phyloP scores from a whole-genome alignment of 92 coral and sea anemone species.

The Epizoanthus ramosus region DNA sequence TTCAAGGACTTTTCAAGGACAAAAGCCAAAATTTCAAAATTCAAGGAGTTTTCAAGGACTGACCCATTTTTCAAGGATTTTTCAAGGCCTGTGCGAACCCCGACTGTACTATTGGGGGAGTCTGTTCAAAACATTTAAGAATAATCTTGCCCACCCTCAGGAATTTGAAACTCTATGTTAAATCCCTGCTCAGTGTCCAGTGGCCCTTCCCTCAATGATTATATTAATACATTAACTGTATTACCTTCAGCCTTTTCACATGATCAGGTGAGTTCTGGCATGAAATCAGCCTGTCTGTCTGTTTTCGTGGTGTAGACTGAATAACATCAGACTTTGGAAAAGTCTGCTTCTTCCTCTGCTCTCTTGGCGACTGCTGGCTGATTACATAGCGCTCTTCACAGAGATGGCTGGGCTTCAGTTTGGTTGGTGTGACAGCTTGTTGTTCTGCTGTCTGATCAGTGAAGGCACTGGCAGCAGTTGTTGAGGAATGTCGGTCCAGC shows the following conservation, averaged over 20 bases:
- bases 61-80: too few species aligned
- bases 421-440: constrained; percentile 10
- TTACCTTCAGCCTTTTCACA: constrained; percentile 33
- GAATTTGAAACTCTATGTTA: too few species aligned
- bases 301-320: constrained; percentile 23
- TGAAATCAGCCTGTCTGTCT: constrained; percentile 17
- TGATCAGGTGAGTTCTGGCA: constrained; percentile 37
- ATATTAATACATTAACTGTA: not conserved
- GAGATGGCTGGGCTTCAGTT: not conserved
- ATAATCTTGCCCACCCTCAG: too few species aligned
- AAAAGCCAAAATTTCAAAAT: too few species aligned
- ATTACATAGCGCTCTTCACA: constrained; percentile 28
- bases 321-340: not conserved
- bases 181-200: too few species aligned
- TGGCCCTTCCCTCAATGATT: not conserved
- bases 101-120: too few species aligned
- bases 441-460: not conserved
- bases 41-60: too few species aligned
- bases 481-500: not conserved
- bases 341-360: constrained; percentile 23
- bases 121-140: too few species aligned
- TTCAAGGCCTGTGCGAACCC: too few species aligned
- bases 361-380: constrained; percentile 34
- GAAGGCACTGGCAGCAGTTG: not conserved
- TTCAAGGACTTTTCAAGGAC: too few species aligned